Percentiles rank a stretch among this genome's conserved stretches.
Evolutionary conservation across 2,797 vertebrate species (phyloP).

Genomic region (Miichthys miiuy): DNA sequence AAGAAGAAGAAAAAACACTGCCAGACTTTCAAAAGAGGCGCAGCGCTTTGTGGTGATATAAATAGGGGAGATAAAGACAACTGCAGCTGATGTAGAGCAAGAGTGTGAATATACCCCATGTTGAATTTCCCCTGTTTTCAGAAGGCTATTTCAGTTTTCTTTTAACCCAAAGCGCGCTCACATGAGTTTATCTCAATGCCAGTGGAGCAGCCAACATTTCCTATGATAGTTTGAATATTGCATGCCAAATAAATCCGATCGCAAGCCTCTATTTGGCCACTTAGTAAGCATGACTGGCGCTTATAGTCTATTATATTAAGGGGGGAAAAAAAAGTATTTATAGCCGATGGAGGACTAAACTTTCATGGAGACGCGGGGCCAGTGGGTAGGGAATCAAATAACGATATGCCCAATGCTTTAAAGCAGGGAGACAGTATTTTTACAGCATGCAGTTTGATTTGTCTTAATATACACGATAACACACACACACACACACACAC

Average conservation of each 20-base stretch:
- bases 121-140: conserved; percentile 73
- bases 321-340: conserved; percentile 12
- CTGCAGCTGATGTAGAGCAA: conserved; percentile 79
- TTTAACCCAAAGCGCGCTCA: conserved; percentile 76
- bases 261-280: conserved; percentile 29
- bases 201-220: conserved; percentile 31
- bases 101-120: conserved; percentile 82
- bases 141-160: conserved; percentile 82
- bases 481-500: neutral
- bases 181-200: conserved; percentile 35
- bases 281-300: conserved; percentile 22
- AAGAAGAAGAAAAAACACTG: conserved; percentile 20
- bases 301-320: neutral
- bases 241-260: conserved; percentile 44
- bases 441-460: conserved; percentile 48
- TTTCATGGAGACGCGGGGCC: conserved; percentile 17
- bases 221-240: conserved; percentile 36
- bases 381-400: conserved; percentile 41
- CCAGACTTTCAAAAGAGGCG: conserved; percentile 82
- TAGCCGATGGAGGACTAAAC: conserved; percentile 32
- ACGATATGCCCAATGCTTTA: conserved; percentile 17
- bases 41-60: conserved; percentile 84
- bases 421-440: conserved; percentile 26
- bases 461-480: conserved; percentile 52
- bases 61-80: conserved; percentile 87